phyloP scores from a whole-genome alignment of 2,113 vertebrate genomes.

The Ascaphus truei region DNA sequence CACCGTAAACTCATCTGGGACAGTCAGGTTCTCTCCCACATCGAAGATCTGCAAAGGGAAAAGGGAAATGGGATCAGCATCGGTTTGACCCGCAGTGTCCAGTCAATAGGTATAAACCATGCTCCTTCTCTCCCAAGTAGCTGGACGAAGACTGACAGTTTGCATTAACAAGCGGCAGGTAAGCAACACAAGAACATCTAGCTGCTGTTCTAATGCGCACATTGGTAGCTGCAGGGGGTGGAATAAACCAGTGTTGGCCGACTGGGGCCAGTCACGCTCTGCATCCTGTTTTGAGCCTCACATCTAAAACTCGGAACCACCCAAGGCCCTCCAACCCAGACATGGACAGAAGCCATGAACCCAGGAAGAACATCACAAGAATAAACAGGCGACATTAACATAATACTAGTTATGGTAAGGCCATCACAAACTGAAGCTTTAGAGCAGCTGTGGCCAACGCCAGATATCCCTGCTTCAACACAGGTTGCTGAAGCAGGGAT shows the following conservation, averaged over 20 bases:
- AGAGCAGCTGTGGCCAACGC: too few species aligned
- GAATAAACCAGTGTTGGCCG: constrained; percentile 1
- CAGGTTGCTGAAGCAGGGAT: too few species aligned
- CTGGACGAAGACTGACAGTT: background rate
- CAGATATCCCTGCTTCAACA: too few species aligned
- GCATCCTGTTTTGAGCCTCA: background rate
- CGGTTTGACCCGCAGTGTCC: background rate
- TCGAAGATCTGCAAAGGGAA: constrained; percentile 82
- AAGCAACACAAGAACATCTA: background rate
- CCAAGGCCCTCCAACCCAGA: too few species aligned
- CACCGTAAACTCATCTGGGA: constrained; percentile 93
- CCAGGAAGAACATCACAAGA: too few species aligned
- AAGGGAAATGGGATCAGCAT: background rate
- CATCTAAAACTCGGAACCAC: too few species aligned
- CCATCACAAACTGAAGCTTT: too few species aligned
- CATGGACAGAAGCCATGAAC: too few species aligned
- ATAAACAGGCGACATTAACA: too few species aligned
- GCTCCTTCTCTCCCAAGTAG: background rate
- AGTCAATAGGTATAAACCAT: background rate
- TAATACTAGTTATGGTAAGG: too few species aligned
- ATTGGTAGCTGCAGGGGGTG: background rate
- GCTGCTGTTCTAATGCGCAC: background rate
- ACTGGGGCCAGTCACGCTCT: background rate
- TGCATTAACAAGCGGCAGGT: background rate
- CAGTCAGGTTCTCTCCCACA: constrained; percentile 87